Base-by-base conservation (phyloP, 2,113 vertebrate genomes). In the Hepsetus odoe region DNA sequence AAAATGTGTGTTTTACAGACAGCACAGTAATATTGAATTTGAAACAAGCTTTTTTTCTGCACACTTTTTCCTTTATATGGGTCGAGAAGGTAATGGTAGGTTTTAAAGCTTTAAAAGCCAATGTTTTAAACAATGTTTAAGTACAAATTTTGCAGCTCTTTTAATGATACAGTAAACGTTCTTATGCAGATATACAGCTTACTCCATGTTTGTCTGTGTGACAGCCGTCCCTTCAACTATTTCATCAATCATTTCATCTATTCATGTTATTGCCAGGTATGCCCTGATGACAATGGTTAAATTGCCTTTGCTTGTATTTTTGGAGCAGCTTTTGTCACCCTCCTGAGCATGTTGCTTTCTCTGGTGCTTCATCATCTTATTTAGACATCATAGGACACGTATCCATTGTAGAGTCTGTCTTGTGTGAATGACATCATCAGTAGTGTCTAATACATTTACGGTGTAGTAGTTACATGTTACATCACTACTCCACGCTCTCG, bases 251-350 rank as follows among this genome's bases (percentile, higher is more conserved):
- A 28, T 40, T 71, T 71, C n/a, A 53, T 51, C 56, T 58, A 66
- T 66, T 65, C 55, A 38, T 49, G 67, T 58, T 69, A 46, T 77
- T 58, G 74, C 24, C 74, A 42, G 9, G 44, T 76, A 77, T 71
- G 66, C 28, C 14, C 67, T 26, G 76, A 38, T 46, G 66, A 70
- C 64, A 61, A 42, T 26, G 42, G 67, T 78, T 78, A 78, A 51
- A 64, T 67, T 61, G 35, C 44, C 28, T 56, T 64, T 11, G 66
- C 18, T 61, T 67, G 33, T 79, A 80, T 76, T 82, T 77, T 69
- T 84, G 78, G 75, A 65, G 2, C 58, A 30, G 64, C 79, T 44
- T 55, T 74, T 81, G 74, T 77, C 62, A 24, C 20, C 30, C 44
- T 70, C 9, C 30, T 61, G 40, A 66, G 58, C 53, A 24, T 53